Evolutionary conservation across 2,113 vertebrate genomes (phyloP).

Genomic region (Scytalopus superciliaris): DNA sequence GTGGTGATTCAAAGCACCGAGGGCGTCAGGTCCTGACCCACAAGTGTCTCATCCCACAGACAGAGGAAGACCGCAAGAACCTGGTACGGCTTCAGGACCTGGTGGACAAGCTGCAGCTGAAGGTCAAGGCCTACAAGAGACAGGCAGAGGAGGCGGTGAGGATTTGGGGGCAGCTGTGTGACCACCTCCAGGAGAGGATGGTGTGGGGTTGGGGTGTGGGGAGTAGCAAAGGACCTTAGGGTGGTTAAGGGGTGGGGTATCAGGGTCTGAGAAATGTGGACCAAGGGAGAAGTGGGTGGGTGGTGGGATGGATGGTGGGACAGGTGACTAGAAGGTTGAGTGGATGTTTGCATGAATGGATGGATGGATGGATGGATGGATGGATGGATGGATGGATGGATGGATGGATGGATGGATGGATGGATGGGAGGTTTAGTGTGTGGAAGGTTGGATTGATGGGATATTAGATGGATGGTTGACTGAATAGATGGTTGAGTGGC

Average conservation of each 20-base stretch:
- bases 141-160: constrained; percentile 41
- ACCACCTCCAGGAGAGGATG: accelerated
- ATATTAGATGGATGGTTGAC: background rate
- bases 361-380: background rate
- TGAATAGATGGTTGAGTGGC: background rate
- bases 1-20: background rate
- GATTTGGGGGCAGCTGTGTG: background rate
- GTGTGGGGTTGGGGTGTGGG: background rate
- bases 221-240: background rate
- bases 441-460: background rate
- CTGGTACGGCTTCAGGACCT: constrained; percentile 26
- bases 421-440: background rate
- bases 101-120: constrained; percentile 26
- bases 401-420: no score
- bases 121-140: constrained; percentile 37
- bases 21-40: background rate
- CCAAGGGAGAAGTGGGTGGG: background rate
- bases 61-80: constrained; percentile 1
- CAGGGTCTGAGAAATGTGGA: background rate
- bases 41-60: background rate
- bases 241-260: accelerated
- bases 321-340: background rate
- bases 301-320: background rate
- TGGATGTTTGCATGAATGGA: background rate
- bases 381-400: no score